Evolutionary conservation across 2,797 vertebrate genomes (phyloP).

Genomic region (Diplodus puntazzo): DNA sequence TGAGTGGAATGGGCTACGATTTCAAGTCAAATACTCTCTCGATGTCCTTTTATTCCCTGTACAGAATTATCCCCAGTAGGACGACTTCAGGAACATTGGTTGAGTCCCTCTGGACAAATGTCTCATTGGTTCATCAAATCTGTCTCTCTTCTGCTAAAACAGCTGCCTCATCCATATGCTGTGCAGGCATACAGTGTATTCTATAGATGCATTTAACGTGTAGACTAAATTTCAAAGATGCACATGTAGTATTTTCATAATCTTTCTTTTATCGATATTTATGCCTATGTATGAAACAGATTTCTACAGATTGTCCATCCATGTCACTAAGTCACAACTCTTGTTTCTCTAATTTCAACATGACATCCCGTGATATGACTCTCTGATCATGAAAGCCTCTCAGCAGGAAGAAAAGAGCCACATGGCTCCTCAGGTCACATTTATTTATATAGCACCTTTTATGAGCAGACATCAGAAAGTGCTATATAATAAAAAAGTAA

Average conservation of each 20-base stretch:
- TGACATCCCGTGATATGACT: neutral
- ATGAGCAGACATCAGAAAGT: conserved; percentile 11
- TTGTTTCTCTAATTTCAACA: neutral
- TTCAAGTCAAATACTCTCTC: neutral
- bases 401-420: neutral
- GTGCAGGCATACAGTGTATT: neutral
- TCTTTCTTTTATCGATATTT: neutral
- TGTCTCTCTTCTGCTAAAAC: conserved; percentile 18
- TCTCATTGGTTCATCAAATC: conserved; percentile 22
- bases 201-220: neutral
- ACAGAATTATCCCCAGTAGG: conserved; percentile 3
- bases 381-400: neutral
- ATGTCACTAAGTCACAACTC: neutral
- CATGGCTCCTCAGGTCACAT: neutral
- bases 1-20: neutral
- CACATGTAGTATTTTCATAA: neutral
- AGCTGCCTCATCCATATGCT: neutral
- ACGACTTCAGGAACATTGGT: neutral
- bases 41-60: neutral
- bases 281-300: neutral
- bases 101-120: conserved; percentile 13
- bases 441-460: conserved; percentile 22
- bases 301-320: neutral
- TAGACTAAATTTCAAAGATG: neutral
- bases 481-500: neutral